phyloP scores from a whole-genome alignment of 2,888 invertebrate genomes.

The Cephus pygmeus region DNA sequence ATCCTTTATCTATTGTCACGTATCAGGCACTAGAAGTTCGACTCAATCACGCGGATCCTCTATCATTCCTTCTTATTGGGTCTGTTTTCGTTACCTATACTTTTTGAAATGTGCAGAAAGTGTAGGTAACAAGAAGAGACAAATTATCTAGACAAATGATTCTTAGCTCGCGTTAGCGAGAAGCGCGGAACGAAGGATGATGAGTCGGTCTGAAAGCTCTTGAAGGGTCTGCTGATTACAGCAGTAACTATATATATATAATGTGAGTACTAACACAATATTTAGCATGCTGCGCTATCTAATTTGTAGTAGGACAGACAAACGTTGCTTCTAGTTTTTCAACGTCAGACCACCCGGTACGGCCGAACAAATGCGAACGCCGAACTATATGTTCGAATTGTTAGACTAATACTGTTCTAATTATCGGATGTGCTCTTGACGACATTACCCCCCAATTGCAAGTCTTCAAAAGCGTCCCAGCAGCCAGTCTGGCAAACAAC shows the following conservation, averaged over 20 bases:
- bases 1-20: too few species aligned
- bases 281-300: neutral
- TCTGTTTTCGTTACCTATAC: too few species aligned
- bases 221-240: neutral
- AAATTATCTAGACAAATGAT: neutral
- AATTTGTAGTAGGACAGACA: neutral
- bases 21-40: too few species aligned
- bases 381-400: neutral
- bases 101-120: too few species aligned
- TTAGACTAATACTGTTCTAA: neutral
- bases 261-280: neutral
- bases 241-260: neutral
- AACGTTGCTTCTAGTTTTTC: neutral
- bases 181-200: too few species aligned
- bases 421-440: neutral
- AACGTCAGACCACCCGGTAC: neutral
- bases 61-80: neutral
- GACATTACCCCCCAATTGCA: slow-evolving; percentile 1
- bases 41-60: too few species aligned
- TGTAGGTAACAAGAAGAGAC: too few species aligned
- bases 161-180: neutral
- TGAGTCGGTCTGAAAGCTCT: neutral
- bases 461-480: neutral
- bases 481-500: slow-evolving; percentile 27
- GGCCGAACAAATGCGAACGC: neutral